Base-by-base conservation (phyloP, 2,797 vertebrate genomes). In the Chelon labrosus region DNA sequence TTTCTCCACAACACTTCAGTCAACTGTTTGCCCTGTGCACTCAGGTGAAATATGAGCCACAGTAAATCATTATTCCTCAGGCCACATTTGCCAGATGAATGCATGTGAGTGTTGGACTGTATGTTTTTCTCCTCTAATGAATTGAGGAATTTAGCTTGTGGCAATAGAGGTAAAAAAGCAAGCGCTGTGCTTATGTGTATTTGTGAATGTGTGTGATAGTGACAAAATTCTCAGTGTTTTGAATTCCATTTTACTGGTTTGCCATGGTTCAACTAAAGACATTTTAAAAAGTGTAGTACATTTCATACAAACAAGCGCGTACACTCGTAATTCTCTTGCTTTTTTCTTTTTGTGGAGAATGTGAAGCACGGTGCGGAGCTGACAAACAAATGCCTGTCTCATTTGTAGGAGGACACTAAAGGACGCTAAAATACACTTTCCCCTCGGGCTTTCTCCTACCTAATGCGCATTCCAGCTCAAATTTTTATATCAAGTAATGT, bases 1-100 rank as follows among this genome's bases (percentile, higher is more conserved):
- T 94, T 95, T 94, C 90, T 88, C 80, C 90, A 90, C 83, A 90
- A 92, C 90, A 92, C 92, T 91, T 94, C 90, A 93, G 93, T 94
- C 89, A 92, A 93, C 92, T 93, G 93, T 93, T 93, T 92, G 93
- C 89, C 91, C 93, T 92, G 93, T 93, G 93, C 92, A 91, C 91
- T 92, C 94, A 94, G 91, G 93, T 95, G 95, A 95, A 95, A 95
- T 94, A 94, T 92, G 94, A 95, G 93, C 92, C 91, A 91, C 89
- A 93, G 85, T 95, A 93, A 94, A 94, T 95, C 93, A 94, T 94
- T 94, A 94, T 94, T 94, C 92, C 94, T 93, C 87, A 88, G 93
- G 91, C 92, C 89, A 91, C 93, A 94, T 94, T 95, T 93, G 91
- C 92, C 86, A 94, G 93, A 94, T 95, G 92, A 95, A 95, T 94